Evolutionary conservation across 1,140 invertebrate genomes (phyloP), one percentile per base, ranked within the genome.

Genomic region (Lamellibrachia luymesi): DNA sequence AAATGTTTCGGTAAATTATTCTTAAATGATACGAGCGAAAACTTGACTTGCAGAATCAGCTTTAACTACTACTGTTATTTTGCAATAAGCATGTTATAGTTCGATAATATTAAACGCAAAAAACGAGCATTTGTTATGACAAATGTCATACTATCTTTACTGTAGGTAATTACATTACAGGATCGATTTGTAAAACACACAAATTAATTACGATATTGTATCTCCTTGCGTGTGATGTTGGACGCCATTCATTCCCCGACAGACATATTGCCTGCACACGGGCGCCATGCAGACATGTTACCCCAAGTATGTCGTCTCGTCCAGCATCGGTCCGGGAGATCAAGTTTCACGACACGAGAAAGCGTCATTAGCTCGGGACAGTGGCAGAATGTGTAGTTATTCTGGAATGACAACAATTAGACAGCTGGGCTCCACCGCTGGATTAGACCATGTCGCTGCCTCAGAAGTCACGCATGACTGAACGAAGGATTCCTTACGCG

Each of bases 211-310:
- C 25, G 64, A 80, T 22, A 80, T 17, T 22, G 4, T 80, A 6
- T 80, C 64, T 80, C 64, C 64, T 80, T 80, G 64, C 64, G 64
- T 80, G 64, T 80, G 51, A 91, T 50, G 17, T 91, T 22, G 91
- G 49, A 50, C 91, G 49, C 49, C 49, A 91, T 50, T 51, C 49
- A 91, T 50, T 50, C 91, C 7, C 17, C n/a, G 49, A 17, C 91
- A 22, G 13, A 10, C 22, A 50, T 51, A 50, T 51, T n/a, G 49
- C n/a, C 49, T 2, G 91, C 91, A 50, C 91, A 22, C 49, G 10
- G 27, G 22, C 90, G 90, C 27, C 90, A 22, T 38, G 50, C n/a
- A n/a, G 91, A 50, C 91, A 50, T 10, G 49, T 50, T 50, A 51
- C 10, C 91, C 91, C 4, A n/a, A 10, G 91, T 4, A 25, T 7